Conservation (phyloP, 2,888 invertebrate genomes). For the Sympetrum striolatum region DNA sequence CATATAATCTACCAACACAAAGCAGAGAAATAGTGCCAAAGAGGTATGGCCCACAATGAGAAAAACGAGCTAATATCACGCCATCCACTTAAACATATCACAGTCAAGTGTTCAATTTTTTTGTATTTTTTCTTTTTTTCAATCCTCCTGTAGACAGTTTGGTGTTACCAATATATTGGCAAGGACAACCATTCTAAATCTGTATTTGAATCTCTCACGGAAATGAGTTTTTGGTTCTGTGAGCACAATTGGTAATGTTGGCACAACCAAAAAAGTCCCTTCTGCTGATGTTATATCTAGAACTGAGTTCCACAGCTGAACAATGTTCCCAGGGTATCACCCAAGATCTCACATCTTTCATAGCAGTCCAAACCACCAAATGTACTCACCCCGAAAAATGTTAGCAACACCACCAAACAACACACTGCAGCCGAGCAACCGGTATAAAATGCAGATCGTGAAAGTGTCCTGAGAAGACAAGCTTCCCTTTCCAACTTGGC, state of each 20-base stretch:
- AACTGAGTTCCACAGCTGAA: background rate
- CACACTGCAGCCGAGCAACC: background rate
- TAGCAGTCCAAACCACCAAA: constrained; percentile 12
- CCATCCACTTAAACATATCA: constrained; percentile 44
- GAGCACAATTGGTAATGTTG: constrained; percentile 31
- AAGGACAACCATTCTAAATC: background rate
- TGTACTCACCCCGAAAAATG: background rate
- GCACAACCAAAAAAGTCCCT: constrained; percentile 33
- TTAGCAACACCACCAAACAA: background rate
- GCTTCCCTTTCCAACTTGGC: background rate
- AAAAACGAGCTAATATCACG: constrained; percentile 41
- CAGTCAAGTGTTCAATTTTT: constrained; percentile 41
- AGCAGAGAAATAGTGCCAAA: constrained; percentile 34
- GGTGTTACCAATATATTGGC: constrained; percentile 11
- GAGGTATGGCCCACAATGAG: constrained; percentile 26
- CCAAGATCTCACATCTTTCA: background rate
- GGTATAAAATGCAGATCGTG: background rate
- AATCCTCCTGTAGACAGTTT: constrained; percentile 7
- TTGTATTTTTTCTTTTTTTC: constrained; percentile 3
- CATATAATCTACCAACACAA: constrained; percentile 39
- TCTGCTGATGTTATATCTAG: background rate
- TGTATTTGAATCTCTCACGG: constrained; percentile 11
- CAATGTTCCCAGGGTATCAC: background rate
- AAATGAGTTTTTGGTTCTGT: constrained; percentile 20
- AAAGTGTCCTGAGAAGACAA: background rate